A percentile compares a stretch with the other conserved stretches of the same genome.
phyloP scores from a whole-genome alignment of 2,888 invertebrate species.

The Ditylenchus weischeri region DNA sequence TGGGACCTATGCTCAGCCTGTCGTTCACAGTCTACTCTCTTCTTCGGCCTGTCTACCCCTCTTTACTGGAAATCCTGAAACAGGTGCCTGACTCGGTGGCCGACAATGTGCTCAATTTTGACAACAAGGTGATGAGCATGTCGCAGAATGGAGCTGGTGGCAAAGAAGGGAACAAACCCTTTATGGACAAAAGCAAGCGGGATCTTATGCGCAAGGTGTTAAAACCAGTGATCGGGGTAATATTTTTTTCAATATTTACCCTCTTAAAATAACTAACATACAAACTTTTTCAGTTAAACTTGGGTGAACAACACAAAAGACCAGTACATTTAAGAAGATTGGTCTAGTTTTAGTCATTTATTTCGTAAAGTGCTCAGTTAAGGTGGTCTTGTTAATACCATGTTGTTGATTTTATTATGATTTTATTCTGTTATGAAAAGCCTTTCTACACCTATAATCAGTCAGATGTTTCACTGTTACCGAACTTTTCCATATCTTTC shows the following conservation, averaged over 20 bases:
- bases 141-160: background rate
- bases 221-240: slow-evolving; percentile 34
- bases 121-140: slow-evolving; percentile 26
- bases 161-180: slow-evolving; percentile 19
- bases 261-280: background rate
- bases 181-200: slow-evolving; percentile 37
- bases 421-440: no score
- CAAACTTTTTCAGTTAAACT: slow-evolving; percentile 21
- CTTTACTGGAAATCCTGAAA: slow-evolving; percentile 29
- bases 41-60: slow-evolving; percentile 31
- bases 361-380: no score
- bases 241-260: background rate
- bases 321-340: slow-evolving; percentile 28
- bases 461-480: no score
- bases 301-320: slow-evolving; percentile 35
- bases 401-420: no score
- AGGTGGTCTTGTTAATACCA: no score
- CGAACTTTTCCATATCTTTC: no score
- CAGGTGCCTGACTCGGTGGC: slow-evolving; percentile 36
- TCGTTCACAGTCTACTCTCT: slow-evolving; percentile 35
- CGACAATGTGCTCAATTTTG: slow-evolving; percentile 36
- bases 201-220: slow-evolving; percentile 43
- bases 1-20: slow-evolving; percentile 38
- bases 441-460: no score
- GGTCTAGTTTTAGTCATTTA: background rate